These are phyloP conservation scores for Hyposoter didymator DNA, from an alignment of 2,888 invertebrate species.

Conservation along the genomic window DNA sequence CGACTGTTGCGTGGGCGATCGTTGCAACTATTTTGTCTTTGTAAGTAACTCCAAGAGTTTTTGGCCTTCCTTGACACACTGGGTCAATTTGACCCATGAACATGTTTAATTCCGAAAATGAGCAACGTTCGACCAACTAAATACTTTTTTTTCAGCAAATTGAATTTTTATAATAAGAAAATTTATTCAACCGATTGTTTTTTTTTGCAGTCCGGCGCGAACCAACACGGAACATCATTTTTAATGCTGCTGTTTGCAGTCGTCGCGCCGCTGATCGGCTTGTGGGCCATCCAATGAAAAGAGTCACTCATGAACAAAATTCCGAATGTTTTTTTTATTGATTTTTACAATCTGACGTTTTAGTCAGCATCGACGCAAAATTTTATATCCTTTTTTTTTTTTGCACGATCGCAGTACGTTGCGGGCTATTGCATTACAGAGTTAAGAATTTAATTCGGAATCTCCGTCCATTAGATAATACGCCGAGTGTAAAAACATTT, in stretches of 20 bases:
- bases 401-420: neutral
- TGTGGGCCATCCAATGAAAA: constrained; percentile 54
- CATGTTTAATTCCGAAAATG: neutral
- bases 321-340: constrained; percentile 16
- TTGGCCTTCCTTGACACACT: too few species aligned
- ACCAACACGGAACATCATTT: constrained; percentile 39
- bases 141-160: too few species aligned
- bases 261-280: constrained; percentile 53
- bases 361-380: constrained; percentile 51
- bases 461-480: constrained; percentile 34
- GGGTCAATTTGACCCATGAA: too few species aligned
- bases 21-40: constrained; percentile 97
- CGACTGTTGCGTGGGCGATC: constrained; percentile 97
- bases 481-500: neutral
- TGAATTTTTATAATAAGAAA: neutral
- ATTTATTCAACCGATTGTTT: neutral
- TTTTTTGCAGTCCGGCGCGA: constrained; percentile 74
- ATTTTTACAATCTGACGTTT: constrained; percentile 57
- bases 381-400: neutral
- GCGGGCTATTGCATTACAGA: neutral
- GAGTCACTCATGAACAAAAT: neutral
- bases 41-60: constrained; percentile 87
- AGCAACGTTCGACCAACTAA: neutral
- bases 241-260: constrained; percentile 38
- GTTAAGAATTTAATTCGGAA: neutral